Percentiles rank a stretch among this genome's conserved stretches.
Evolutionary conservation across 1,140 invertebrate species (phyloP).

Genomic region (Ostrea edulis): DNA sequence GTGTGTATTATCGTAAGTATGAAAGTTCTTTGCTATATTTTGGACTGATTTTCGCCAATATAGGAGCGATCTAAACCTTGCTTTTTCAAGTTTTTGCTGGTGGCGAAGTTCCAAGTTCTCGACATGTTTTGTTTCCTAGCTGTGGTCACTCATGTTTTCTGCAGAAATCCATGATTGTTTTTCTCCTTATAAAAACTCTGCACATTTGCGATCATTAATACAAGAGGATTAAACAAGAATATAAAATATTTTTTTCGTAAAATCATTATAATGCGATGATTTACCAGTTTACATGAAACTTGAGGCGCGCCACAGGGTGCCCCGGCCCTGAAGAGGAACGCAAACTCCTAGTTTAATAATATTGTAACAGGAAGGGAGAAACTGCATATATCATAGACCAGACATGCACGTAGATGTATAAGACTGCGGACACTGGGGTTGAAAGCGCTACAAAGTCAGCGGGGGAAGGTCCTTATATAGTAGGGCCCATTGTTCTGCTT

Average conservation of each 20-base stretch:
- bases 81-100: not conserved
- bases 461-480: no score
- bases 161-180: not conserved
- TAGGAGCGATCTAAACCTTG: not conserved
- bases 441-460: no score
- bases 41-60: not conserved
- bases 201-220: not conserved
- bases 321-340: no score
- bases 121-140: not conserved
- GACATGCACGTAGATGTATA: no score
- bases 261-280: not conserved
- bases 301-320: not conserved
- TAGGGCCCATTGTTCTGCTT: no score
- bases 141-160: not conserved
- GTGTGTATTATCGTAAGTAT: not conserved
- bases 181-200: not conserved
- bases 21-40: not conserved
- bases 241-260: not conserved
- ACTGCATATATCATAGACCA: not conserved
- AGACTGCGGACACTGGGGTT: no score
- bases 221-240: not conserved
- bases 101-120: not conserved
- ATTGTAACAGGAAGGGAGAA: not conserved
- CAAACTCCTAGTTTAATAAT: not conserved
- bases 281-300: not conserved